Conservation (phyloP, 2,888 invertebrate genomes). For the Epicampocera succincta region DNA sequence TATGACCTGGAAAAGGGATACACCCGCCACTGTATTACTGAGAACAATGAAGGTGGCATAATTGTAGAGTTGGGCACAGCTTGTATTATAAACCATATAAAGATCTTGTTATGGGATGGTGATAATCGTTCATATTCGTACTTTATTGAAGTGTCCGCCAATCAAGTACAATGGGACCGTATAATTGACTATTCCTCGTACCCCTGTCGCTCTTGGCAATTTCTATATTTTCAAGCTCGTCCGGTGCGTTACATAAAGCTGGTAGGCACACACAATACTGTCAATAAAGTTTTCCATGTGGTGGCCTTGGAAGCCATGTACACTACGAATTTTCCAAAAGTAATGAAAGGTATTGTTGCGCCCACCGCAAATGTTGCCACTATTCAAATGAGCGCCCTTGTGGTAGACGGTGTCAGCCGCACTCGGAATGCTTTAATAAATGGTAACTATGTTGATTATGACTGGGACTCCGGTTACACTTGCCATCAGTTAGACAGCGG, state of each 20-base stretch:
- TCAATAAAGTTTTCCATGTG: conserved; percentile 97
- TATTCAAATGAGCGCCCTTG: conserved; percentile 93
- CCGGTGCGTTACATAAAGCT: conserved; percentile 92
- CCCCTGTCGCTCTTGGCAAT: conserved; percentile 98
- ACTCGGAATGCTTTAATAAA: conserved; percentile 96
- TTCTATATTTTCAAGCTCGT: conserved; percentile 93
- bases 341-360: conserved; percentile 89
- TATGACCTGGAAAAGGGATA: conserved; percentile 97
- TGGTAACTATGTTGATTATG: conserved; percentile 96
- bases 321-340: conserved; percentile 88
- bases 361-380: conserved; percentile 96
- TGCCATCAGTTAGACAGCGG: conserved; percentile 98
- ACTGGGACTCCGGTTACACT: conserved; percentile 99
- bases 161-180: conserved; percentile 96
- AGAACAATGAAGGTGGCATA: conserved; percentile 90
- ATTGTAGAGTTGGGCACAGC: conserved; percentile 91
- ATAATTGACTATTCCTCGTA: conserved; percentile 96
- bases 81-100: conserved; percentile 96
- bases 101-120: conserved; percentile 96
- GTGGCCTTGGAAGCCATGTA: conserved; percentile 96
- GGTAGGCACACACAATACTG: conserved; percentile 96
- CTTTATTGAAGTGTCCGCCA: conserved; percentile 91
- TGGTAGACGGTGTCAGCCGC: conserved; percentile 97
- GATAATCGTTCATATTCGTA: conserved; percentile 87
- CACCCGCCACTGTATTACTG: conserved; percentile 92